A percentile compares a stretch with the other conserved stretches of the same genome.
phyloP scores from a whole-genome alignment of 2,797 vertebrate species.

The Acanthiza pusilla region DNA sequence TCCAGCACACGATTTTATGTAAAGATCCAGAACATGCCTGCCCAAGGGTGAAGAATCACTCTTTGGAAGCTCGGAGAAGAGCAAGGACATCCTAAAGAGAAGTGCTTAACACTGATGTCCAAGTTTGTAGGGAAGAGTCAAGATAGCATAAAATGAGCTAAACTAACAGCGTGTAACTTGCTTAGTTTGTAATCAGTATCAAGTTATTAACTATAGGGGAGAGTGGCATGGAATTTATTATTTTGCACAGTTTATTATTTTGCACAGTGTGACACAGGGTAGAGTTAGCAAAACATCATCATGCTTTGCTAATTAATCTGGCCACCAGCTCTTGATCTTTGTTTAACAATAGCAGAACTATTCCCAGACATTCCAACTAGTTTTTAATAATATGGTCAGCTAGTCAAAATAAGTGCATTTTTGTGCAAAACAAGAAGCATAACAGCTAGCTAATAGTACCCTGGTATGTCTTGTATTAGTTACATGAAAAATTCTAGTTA shows the following conservation, averaged over 20 bases:
- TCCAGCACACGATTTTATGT: background rate
- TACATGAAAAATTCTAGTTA: constrained; percentile 40
- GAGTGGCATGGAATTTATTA: constrained; percentile 39
- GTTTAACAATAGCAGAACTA: background rate
- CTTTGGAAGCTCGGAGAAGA: background rate
- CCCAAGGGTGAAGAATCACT: background rate
- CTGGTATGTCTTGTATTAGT: background rate
- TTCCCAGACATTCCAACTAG: constrained; percentile 5
- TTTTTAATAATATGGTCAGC: constrained; percentile 11
- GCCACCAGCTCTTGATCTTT: background rate
- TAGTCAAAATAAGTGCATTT: constrained; percentile 25
- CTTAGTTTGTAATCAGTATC: constrained; percentile 51
- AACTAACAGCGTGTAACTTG: background rate
- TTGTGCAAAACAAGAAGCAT: constrained; percentile 23
- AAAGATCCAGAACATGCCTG: background rate
- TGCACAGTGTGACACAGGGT: background rate
- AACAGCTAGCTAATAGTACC: constrained; percentile 5
- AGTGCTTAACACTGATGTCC: background rate
- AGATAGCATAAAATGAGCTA: background rate
- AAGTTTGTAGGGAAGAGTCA: background rate
- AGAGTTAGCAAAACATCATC: constrained; percentile 13
- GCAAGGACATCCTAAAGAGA: background rate
- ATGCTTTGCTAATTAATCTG: constrained; percentile 51
- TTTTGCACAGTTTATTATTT: constrained; percentile 54
- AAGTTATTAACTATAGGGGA: constrained; percentile 46